Conservation (phyloP, 2,888 invertebrate species). For the Stenoptilia bipunctidactyla region DNA sequence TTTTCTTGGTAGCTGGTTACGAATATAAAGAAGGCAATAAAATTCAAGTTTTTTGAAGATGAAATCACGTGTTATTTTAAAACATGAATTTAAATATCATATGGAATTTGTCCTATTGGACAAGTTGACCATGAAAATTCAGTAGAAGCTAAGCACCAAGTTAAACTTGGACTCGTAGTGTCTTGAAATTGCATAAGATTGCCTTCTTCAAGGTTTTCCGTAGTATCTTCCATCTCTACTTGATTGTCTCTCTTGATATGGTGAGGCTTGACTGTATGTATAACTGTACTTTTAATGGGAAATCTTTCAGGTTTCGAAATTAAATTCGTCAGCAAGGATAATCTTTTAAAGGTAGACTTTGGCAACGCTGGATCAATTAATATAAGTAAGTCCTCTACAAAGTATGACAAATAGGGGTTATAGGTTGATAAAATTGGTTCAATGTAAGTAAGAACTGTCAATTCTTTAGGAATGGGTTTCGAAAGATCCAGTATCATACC, state of each 20-base stretch:
- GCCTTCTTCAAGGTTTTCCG: slow-evolving; percentile 3
- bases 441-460: slow-evolving; percentile 39
- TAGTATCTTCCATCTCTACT: slow-evolving; percentile 3
- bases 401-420: slow-evolving; percentile 46
- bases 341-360: slow-evolving; percentile 24
- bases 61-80: too few relatives aligned
- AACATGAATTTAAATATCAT: slow-evolving; percentile 37
- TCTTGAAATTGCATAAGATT: background rate
- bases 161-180: slow-evolving; percentile 16
- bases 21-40: too few relatives aligned
- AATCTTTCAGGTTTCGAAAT: slow-evolving; percentile 39
- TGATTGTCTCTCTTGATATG: slow-evolving; percentile 14
- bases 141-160: slow-evolving; percentile 40
- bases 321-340: slow-evolving; percentile 39
- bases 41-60: too few relatives aligned
- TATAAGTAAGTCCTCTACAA: slow-evolving; percentile 36
- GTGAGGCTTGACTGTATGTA: slow-evolving; percentile 59
- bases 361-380: slow-evolving; percentile 42
- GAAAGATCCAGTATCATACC: slow-evolving; percentile 40
- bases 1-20: too few relatives aligned
- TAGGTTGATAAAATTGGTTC: slow-evolving; percentile 46
- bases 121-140: slow-evolving; percentile 48
- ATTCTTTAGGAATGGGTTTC: slow-evolving; percentile 37
- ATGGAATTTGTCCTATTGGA: slow-evolving; percentile 65
- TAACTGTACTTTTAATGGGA: slow-evolving; percentile 25